phyloP scores from a whole-genome alignment of 2,113 vertebrate species.

The Ramphastos sulfuratus region DNA sequence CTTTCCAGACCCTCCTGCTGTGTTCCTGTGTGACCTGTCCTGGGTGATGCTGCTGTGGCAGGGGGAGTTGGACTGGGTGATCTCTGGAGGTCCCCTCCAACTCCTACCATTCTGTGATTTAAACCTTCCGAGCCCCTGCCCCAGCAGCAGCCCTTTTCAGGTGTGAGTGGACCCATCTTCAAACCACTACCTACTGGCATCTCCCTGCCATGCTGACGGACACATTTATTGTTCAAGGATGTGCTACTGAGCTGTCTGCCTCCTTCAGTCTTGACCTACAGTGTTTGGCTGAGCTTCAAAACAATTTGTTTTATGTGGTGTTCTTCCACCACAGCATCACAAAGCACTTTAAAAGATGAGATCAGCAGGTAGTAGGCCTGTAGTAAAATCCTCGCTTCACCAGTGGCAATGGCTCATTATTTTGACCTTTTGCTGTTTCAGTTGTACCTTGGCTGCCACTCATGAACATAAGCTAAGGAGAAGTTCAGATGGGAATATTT shows the following conservation, averaged over 20 bases:
- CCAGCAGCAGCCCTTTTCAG: not conserved
- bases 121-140: not conserved
- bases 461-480: not conserved
- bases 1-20: too few species aligned
- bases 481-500: not conserved
- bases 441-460: not conserved
- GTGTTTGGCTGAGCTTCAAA: conserved; percentile 54
- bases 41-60: too few species aligned
- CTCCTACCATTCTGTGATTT: too few species aligned
- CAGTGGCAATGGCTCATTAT: conserved; percentile 37
- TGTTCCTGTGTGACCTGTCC: too few species aligned
- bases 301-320: conserved; percentile 60
- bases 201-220: not conserved
- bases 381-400: conserved; percentile 22
- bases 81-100: too few species aligned
- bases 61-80: too few species aligned
- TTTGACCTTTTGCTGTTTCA: conserved; percentile 50
- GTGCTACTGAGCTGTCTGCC: not conserved
- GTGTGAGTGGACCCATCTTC: not conserved
- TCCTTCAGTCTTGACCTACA: conserved; percentile 33
- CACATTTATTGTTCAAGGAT: conserved; percentile 18
- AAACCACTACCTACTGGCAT: not conserved
- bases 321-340: conserved; percentile 35
- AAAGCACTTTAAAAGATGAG: conserved; percentile 50
- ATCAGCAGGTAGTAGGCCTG: conserved; percentile 39